Conservation (phyloP, 2,888 invertebrate species). For the Scaptomyza reducta region DNA sequence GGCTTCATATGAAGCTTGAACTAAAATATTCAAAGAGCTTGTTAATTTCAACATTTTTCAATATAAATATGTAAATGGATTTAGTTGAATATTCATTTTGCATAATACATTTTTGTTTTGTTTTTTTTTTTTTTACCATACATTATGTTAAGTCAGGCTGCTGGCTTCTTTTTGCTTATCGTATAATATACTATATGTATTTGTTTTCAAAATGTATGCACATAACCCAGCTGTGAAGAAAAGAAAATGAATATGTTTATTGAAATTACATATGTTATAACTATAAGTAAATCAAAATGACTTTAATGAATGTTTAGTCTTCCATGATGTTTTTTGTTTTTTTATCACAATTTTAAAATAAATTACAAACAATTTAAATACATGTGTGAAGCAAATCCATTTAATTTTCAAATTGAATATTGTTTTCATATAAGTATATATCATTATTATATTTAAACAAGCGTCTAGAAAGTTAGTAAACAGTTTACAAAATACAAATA, state of each 20-base stretch:
- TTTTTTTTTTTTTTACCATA: constrained; percentile 3
- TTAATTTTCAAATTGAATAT: constrained; percentile 39
- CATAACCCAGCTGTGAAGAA: constrained; percentile 22
- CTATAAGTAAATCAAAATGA: not conserved
- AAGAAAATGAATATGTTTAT: constrained; percentile 3
- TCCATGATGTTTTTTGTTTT: constrained; percentile 1
- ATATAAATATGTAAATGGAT: not conserved
- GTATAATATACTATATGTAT: not conserved
- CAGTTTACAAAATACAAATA: constrained; percentile 65
- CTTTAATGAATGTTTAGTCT: constrained; percentile 15
- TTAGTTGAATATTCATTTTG: constrained; percentile 1
- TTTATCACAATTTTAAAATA: constrained; percentile 8
- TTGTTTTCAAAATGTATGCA: constrained; percentile 15
- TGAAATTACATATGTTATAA: not conserved
- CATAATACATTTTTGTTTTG: not conserved
- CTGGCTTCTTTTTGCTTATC: not conserved
- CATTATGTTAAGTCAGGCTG: constrained; percentile 21
- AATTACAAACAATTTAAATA: constrained; percentile 18
- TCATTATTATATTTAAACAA: constrained; percentile 53
- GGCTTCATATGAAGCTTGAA: not conserved
- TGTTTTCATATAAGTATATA: constrained; percentile 35
- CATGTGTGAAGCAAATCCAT: constrained; percentile 34
- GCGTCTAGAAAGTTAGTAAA: constrained; percentile 62
- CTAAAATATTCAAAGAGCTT: not conserved
- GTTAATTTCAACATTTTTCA: not conserved